Evolutionary conservation across 37 sponge, comb jelly and placozoan species (phyloP).

Genomic region (Axinella damicornis): DNA sequence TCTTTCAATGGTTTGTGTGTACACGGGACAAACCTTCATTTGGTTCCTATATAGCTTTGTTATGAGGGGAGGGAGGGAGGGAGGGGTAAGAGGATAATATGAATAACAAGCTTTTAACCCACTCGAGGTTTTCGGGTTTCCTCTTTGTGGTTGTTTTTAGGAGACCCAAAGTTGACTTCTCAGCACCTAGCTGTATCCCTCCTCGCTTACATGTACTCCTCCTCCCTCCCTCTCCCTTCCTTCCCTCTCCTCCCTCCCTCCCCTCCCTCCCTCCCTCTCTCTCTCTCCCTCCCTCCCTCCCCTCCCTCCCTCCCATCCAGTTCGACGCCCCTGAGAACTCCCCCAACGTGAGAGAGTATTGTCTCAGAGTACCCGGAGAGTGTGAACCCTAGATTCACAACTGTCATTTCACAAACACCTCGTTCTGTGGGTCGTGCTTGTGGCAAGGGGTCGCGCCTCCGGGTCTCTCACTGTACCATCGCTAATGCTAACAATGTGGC

Average conservation of each 20-base stretch:
- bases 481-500: slow-evolving; percentile 85
- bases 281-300: too few relatives aligned
- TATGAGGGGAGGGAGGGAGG: too few relatives aligned
- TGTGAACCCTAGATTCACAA: slow-evolving; percentile 57
- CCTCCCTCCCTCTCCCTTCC: too few relatives aligned
- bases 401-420: slow-evolving; percentile 75
- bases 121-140: too few relatives aligned
- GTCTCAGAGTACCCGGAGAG: slow-evolving; percentile 38
- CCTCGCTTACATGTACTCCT: background rate
- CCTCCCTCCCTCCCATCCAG: slow-evolving; percentile 15
- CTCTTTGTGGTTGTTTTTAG: too few relatives aligned
- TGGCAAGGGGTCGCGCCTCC: slow-evolving; percentile 65
- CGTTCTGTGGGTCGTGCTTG: slow-evolving; percentile 79
- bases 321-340: slow-evolving; percentile 71
- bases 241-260: background rate
- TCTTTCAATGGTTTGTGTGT: too few relatives aligned
- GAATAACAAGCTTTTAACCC: too few relatives aligned
- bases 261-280: background rate
- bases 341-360: slow-evolving; percentile 59
- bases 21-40: too few relatives aligned
- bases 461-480: slow-evolving; percentile 61
- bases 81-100: too few relatives aligned
- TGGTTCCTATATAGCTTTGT: too few relatives aligned
- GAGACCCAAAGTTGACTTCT: too few relatives aligned
- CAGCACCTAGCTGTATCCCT: background rate